phyloP scores from a whole-genome alignment of 1,140 invertebrate genomes.

The Heliconius eleuchia region DNA sequence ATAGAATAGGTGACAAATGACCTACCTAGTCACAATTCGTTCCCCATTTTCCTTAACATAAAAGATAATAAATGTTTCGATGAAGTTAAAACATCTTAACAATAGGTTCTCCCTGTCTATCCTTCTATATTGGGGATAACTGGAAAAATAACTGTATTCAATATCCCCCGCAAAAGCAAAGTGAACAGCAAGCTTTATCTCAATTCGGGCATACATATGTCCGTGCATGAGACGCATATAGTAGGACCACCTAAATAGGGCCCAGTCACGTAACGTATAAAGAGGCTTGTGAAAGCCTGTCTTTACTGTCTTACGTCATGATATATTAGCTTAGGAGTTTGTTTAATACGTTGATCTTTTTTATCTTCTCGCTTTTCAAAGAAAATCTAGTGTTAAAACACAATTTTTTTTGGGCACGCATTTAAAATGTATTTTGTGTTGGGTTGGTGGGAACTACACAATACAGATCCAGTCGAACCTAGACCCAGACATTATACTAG shows the following conservation, averaged over 20 bases:
- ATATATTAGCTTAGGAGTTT: background rate
- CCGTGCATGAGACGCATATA: slow-evolving; percentile 4
- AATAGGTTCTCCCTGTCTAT: no score
- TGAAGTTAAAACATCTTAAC: no score
- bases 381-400: background rate
- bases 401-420: background rate
- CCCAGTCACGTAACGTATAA: slow-evolving; percentile 17
- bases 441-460: no score
- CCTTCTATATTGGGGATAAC: no score
- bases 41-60: no score
- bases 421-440: background rate
- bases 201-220: slow-evolving; percentile 3
- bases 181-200: background rate
- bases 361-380: background rate
- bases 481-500: no score
- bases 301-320: slow-evolving; percentile 1
- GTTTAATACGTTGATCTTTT: slow-evolving; percentile 1
- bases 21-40: no score
- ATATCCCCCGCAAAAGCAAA: background rate
- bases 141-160: background rate
- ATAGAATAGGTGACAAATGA: no score
- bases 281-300: slow-evolving; percentile 20
- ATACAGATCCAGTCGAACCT: no score
- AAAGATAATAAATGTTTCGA: no score
- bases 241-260: background rate